Percentiles rank a stretch among this genome's conserved stretches.
Evolutionary conservation across 2,888 invertebrate species (phyloP).

Genomic region (Microctonus aethiopoides): DNA sequence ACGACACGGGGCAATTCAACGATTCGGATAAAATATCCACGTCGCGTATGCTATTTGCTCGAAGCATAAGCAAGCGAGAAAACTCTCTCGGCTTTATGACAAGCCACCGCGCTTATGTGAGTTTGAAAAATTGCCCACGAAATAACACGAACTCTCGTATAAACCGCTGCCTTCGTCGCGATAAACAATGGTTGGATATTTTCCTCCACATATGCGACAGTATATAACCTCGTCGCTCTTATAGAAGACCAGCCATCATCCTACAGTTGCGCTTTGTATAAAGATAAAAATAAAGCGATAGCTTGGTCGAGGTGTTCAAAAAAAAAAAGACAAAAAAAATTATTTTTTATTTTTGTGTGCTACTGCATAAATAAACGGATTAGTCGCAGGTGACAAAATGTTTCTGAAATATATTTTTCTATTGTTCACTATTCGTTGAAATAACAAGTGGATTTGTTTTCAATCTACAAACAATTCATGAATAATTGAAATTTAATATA

Average conservation of each 20-base stretch:
- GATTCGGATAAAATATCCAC: constrained; percentile 47
- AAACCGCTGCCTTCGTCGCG: constrained; percentile 40
- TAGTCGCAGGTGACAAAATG: constrained; percentile 12
- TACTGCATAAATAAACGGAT: constrained; percentile 11
- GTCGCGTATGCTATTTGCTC: constrained; percentile 45
- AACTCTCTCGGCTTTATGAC: constrained; percentile 47
- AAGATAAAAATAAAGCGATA: constrained; percentile 5
- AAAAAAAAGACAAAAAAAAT: too few relatives aligned
- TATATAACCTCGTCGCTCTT: constrained; percentile 8
- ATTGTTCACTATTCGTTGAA: neutral
- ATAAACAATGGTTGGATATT: constrained; percentile 40
- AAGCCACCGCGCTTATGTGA: constrained; percentile 42
- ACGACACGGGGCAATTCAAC: constrained; percentile 28
- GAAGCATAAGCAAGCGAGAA: constrained; percentile 43
- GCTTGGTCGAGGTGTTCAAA: neutral
- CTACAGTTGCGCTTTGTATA: neutral
- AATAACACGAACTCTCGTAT: constrained; percentile 48
- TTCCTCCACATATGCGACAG: constrained; percentile 19
- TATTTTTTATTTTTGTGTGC: constrained; percentile 3
- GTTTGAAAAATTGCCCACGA: constrained; percentile 50
- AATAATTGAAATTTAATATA: neutral
- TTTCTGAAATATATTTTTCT: neutral
- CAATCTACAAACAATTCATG: constrained; percentile 1
- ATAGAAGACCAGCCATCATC: constrained; percentile 5
- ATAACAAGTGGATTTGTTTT: neutral